These are phyloP conservation scores for Ctenodactylus gundi DNA, from an alignment of 2,113 vertebrate genomes.

Conservation along the genomic window DNA sequence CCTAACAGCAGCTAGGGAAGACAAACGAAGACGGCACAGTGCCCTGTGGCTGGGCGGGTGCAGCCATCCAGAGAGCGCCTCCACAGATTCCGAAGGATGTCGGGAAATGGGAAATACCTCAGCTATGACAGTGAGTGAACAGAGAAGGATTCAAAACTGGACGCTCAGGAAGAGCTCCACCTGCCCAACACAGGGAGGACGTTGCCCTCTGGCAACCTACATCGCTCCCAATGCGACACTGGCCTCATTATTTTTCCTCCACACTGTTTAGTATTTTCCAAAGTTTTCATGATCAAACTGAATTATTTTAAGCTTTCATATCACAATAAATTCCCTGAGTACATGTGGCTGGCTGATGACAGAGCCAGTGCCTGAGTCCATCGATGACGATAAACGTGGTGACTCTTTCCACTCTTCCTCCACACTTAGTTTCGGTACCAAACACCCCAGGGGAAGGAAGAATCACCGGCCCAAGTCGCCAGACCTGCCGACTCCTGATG, in stretches of 20 bases:
- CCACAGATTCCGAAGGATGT: rapidly evolving
- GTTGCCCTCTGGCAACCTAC: no score
- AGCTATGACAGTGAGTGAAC: rapidly evolving
- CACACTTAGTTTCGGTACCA: neutral
- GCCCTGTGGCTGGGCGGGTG: neutral
- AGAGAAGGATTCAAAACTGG: neutral
- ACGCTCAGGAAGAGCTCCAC: neutral
- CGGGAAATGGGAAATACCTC: neutral
- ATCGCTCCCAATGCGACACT: neutral
- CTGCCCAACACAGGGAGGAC: neutral
- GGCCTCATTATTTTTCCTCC: neutral
- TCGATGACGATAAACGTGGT: neutral
- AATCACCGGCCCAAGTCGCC: neutral
- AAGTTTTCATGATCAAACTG: neutral
- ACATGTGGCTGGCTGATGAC: neutral
- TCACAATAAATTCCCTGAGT: neutral
- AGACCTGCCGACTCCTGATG: neutral
- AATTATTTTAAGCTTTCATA: neutral
- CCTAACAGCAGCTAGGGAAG: neutral
- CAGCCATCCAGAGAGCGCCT: neutral
- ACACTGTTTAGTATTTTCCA: neutral
- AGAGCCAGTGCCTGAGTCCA: neutral
- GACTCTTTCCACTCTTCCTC: neutral
- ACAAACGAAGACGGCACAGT: no score
- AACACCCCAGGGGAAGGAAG: neutral